Conservation (phyloP, 2,113 vertebrate species). For the Aleadryas rufinucha region DNA sequence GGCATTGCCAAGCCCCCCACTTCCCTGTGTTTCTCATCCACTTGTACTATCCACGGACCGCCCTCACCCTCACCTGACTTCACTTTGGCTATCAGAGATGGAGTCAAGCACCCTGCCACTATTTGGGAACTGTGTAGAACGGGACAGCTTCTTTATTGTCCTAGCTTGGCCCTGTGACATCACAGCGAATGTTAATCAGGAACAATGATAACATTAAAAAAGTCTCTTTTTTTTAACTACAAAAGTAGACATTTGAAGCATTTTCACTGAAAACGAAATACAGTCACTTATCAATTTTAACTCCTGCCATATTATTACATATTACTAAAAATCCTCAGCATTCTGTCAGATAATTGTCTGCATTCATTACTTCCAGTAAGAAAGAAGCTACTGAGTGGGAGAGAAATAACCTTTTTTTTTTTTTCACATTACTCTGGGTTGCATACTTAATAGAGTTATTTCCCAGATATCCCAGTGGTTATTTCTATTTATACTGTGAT, state of each 20-base stretch:
- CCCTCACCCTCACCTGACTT: background rate
- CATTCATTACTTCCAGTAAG: background rate
- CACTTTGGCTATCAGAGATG: background rate
- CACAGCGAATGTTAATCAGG: background rate
- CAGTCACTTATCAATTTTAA: background rate
- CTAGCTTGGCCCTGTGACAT: fast-evolving
- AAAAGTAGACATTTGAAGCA: background rate
- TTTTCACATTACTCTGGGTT: background rate
- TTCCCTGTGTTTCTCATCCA: background rate
- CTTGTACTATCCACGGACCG: background rate
- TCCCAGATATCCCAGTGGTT: background rate
- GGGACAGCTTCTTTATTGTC: background rate
- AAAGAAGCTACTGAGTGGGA: background rate
- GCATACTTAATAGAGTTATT: background rate
- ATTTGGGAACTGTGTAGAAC: background rate
- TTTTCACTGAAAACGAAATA: background rate
- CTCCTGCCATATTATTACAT: background rate
- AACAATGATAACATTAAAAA: background rate
- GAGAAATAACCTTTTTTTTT: background rate
- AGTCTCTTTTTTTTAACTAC: background rate
- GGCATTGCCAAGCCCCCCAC: background rate
- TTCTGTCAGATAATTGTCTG: background rate
- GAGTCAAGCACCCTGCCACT: background rate
- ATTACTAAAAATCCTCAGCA: background rate
- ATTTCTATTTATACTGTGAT: background rate